A percentile compares a stretch with the other conserved stretches of the same genome.
Evolutionary conservation across 2,113 vertebrate genomes (phyloP).

Genomic region (Microcebus murinus): DNA sequence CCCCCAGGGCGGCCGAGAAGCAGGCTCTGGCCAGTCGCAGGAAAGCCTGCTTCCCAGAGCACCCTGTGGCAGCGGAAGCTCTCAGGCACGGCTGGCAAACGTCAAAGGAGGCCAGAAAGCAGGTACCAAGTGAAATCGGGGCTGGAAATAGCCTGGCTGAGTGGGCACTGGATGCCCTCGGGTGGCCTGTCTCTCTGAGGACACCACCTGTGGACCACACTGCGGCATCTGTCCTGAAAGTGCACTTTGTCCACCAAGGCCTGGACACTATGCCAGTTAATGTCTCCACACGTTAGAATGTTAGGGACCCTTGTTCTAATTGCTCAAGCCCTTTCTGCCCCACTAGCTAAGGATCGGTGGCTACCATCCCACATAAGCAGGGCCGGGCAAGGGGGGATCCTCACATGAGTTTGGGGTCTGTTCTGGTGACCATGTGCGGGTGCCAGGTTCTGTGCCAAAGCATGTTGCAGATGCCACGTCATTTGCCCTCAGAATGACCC

Average conservation of each 20-base stretch:
- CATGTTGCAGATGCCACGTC: rapidly evolving
- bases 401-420: neutral
- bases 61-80: slow-evolving; percentile 60
- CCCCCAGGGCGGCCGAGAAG: slow-evolving; percentile 84
- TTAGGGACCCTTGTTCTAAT: rapidly evolving
- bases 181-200: neutral
- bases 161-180: rapidly evolving
- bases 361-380: rapidly evolving
- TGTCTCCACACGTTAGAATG: rapidly evolving
- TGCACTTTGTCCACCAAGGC: rapidly evolving
- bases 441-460: neutral
- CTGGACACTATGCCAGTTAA: rapidly evolving
- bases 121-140: slow-evolving; percentile 79
- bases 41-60: slow-evolving; percentile 70
- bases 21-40: slow-evolving; percentile 79
- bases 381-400: neutral
- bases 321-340: neutral
- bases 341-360: rapidly evolving
- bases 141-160: neutral
- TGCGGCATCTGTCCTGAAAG: neutral
- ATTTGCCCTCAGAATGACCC: neutral
- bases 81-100: slow-evolving; percentile 81
- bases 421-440: neutral
- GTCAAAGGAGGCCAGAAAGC: slow-evolving; percentile 83
- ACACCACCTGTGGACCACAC: rapidly evolving